These are phyloP conservation scores for Chrysochloris asiatica DNA, from an alignment of 2,113 vertebrate genomes.

Conservation along the genomic window DNA sequence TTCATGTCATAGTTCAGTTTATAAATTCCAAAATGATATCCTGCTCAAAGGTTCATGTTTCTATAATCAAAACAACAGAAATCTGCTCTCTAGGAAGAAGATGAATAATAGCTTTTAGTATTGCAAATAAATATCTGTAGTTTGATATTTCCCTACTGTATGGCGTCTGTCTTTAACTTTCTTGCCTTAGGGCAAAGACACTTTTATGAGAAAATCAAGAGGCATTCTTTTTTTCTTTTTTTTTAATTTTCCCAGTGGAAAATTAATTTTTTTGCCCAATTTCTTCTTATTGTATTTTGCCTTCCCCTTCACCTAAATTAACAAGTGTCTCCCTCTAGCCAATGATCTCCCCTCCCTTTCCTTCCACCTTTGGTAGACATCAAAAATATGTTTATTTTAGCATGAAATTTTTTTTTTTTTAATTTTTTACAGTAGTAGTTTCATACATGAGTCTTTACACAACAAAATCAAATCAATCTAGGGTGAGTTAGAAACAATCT, in stretches of 20 bases:
- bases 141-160: background rate
- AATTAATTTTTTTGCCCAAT: no score
- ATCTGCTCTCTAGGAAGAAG: background rate
- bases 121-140: background rate
- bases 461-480: constrained; percentile 4
- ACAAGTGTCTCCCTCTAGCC: no score
- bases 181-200: background rate
- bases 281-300: no score
- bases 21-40: background rate
- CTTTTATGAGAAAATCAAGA: background rate
- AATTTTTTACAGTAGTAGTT: no score
- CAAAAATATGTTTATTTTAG: no score
- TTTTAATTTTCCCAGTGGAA: no score
- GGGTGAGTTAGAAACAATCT: no score
- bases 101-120: background rate
- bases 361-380: no score
- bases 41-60: background rate
- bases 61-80: constrained; percentile 1
- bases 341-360: no score
- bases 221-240: no score
- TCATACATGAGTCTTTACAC: background rate
- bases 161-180: background rate
- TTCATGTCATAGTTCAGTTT: background rate
- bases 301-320: no score
- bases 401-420: no score